phyloP scores from a whole-genome alignment of 2,113 vertebrate genomes.

The Anolis sagrei region DNA sequence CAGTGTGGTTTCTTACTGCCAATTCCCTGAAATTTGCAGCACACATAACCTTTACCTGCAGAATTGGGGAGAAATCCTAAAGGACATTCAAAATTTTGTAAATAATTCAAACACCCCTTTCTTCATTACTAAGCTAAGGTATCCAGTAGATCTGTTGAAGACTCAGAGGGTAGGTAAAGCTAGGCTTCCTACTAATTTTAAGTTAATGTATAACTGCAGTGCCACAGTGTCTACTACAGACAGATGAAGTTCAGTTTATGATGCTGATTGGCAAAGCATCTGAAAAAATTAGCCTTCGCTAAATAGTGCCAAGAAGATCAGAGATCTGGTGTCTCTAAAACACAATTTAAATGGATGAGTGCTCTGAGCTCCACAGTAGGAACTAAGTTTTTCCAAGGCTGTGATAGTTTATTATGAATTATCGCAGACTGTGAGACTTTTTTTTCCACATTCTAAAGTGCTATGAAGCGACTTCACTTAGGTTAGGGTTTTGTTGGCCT shows the following conservation, averaged over 20 bases:
- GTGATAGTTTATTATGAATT: not conserved
- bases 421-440: not conserved
- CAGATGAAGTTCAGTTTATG: not conserved
- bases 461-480: not conserved
- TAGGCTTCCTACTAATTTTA: not conserved
- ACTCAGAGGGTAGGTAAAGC: not conserved
- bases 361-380: not conserved
- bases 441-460: not conserved
- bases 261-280: not conserved
- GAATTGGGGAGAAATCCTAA: too few species aligned
- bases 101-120: not conserved
- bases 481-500: not conserved
- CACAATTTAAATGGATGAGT: not conserved
- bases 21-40: not conserved
- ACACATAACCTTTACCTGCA: not conserved
- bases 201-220: not conserved
- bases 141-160: not conserved
- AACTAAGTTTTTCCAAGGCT: not conserved
- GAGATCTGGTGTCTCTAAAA: not conserved
- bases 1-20: not conserved
- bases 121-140: not conserved
- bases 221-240: not conserved
- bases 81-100: not conserved
- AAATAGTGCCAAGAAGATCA: not conserved
- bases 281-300: not conserved